These are phyloP conservation scores for Pycnomerus fuliginosus DNA, from an alignment of 2,888 invertebrate species.

Conservation along the genomic window DNA sequence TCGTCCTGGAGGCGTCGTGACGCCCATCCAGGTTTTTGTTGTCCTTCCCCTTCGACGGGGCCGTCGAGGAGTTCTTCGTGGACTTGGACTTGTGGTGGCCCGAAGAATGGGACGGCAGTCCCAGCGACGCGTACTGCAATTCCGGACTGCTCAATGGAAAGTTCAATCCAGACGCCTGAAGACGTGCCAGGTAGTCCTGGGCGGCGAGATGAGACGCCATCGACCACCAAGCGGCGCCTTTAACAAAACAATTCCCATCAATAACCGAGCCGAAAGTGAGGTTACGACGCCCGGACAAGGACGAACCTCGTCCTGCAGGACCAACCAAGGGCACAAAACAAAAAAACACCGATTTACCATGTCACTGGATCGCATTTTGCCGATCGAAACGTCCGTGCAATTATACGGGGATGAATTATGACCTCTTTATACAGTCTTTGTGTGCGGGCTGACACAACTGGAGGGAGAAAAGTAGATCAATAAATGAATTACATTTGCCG, in stretches of 20 bases:
- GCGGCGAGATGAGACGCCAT: conserved; percentile 87
- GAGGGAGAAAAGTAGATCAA: conserved; percentile 52
- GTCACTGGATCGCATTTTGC: conserved; percentile 2
- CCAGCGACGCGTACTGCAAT: conserved; percentile 60
- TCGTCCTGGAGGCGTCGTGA: conserved; percentile 35
- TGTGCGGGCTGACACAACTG: conserved; percentile 34
- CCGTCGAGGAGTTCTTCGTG: conserved; percentile 36
- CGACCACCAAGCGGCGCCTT: conserved; percentile 88
- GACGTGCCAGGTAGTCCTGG: conserved; percentile 81
- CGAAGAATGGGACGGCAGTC: conserved; percentile 50
- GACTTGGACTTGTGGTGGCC: conserved; percentile 44
- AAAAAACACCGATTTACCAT: conserved; percentile 12
- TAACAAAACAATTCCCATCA: conserved; percentile 22
- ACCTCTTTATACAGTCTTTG: conserved; percentile 38
- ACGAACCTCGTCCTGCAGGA: conserved; percentile 1
- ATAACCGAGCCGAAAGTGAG: conserved; percentile 12
- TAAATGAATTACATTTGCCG: conserved; percentile 54
- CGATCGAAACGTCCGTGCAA: conserved; percentile 7
- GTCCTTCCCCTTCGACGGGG: conserved; percentile 35
- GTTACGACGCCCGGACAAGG: conserved; percentile 14
- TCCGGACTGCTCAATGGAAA: conserved; percentile 66
- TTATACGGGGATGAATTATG: conserved; percentile 31
- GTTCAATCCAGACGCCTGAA: conserved; percentile 77
- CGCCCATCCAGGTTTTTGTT: conserved; percentile 34
- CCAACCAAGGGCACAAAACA: neutral